Conservation (phyloP, 2,797 vertebrate genomes). For the Rachycentron canadum region DNA sequence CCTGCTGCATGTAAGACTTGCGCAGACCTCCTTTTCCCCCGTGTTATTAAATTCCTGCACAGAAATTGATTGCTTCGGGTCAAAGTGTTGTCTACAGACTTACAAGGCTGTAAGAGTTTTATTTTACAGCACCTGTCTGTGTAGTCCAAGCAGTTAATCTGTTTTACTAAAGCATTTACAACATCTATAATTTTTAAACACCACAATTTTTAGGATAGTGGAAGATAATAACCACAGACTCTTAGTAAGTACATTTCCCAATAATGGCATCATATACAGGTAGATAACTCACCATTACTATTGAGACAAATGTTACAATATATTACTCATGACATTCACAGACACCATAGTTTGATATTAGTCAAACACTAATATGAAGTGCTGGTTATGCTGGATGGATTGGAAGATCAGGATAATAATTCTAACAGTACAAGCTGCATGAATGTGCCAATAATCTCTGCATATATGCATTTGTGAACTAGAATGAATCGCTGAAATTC, state of each 20-base stretch:
- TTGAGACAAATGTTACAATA: constrained; percentile 25
- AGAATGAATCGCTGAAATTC: too few relatives aligned
- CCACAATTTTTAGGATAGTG: constrained; percentile 7
- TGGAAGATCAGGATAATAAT: constrained; percentile 19
- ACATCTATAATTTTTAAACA: constrained; percentile 33
- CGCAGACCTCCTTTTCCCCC: constrained; percentile 5
- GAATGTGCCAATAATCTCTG: constrained; percentile 24
- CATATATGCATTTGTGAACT: constrained; percentile 15
- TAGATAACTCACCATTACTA: not conserved
- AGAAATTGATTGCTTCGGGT: constrained; percentile 35
- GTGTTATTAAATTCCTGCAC: constrained; percentile 25
- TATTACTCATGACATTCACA: constrained; percentile 21
- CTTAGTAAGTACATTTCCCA: constrained; percentile 9
- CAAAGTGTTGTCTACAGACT: constrained; percentile 36
- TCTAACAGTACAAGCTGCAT: constrained; percentile 1
- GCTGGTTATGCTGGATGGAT: constrained; percentile 4
- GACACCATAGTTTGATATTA: constrained; percentile 20
- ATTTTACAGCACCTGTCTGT: constrained; percentile 50
- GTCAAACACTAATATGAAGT: constrained; percentile 17
- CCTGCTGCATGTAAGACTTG: constrained; percentile 15
- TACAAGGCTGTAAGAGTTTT: constrained; percentile 49
- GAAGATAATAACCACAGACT: constrained; percentile 34
- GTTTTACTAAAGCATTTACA: constrained; percentile 51
- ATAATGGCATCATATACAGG: constrained; percentile 16
- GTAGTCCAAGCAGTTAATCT: constrained; percentile 44